Percentiles rank a stretch among this genome's conserved stretches.
These are phyloP conservation scores for Spheniscus humboldti DNA, from an alignment of 2,797 vertebrate genomes.

Conservation along the genomic window DNA sequence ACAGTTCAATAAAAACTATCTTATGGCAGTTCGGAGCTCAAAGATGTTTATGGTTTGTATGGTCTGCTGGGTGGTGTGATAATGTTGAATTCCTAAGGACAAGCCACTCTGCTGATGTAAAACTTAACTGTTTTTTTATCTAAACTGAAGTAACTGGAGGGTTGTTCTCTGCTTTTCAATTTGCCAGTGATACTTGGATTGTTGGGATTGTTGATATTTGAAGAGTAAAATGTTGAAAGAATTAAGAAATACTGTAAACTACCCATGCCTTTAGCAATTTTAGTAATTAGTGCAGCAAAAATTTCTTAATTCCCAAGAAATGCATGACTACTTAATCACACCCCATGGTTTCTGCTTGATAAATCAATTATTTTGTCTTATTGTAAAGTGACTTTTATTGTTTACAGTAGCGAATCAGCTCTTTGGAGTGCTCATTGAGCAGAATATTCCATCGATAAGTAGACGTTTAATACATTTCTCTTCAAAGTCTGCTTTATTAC, in stretches of 20 bases:
- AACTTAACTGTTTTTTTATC: neutral
- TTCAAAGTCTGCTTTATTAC: neutral
- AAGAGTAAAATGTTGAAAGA: neutral
- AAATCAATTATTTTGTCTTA: neutral
- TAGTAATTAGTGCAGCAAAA: neutral
- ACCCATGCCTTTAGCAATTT: neutral
- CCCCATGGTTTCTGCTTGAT: neutral
- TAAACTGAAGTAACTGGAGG: neutral
- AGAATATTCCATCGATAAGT: neutral
- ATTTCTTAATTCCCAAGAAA: neutral
- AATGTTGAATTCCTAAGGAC: neutral
- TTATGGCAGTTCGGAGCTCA: neutral
- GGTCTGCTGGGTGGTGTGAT: neutral
- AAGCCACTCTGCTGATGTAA: neutral
- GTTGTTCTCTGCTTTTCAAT: neutral
- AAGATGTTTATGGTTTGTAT: neutral
- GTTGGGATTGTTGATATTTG: neutral
- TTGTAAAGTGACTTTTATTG: neutral
- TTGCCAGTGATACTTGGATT: neutral
- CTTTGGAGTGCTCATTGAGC: neutral
- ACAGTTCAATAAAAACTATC: slow-evolving; percentile 18
- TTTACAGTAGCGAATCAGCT: neutral
- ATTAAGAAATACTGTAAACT: neutral
- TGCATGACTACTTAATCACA: neutral
- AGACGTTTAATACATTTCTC: neutral